phyloP scores from a whole-genome alignment of 2,797 vertebrate species.

The Aphelocoma californica region DNA sequence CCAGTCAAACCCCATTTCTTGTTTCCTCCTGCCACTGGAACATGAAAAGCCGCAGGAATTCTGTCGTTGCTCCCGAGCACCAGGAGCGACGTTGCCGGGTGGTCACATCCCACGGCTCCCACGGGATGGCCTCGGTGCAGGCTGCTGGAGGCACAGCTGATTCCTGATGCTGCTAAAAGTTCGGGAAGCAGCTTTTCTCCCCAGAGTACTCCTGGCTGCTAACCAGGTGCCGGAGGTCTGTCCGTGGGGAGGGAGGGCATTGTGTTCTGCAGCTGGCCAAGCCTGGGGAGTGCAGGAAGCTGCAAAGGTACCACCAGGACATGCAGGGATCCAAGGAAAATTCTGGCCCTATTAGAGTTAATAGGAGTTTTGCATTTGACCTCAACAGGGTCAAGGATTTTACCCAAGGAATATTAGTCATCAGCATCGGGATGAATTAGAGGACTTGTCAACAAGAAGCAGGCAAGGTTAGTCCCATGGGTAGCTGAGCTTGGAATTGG shows the following conservation, averaged over 20 bases:
- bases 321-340: fast-evolving
- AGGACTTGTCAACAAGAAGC: not conserved
- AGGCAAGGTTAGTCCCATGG: not conserved
- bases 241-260: not conserved
- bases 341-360: not conserved
- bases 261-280: not conserved
- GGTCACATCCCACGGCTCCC: not conserved
- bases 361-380: not conserved
- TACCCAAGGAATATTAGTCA: not conserved
- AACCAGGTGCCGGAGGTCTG: not conserved
- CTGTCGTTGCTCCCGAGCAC: fast-evolving
- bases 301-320: not conserved
- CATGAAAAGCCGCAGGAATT: not conserved
- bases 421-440: not conserved
- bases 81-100: fast-evolving
- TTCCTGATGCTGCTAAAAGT: fast-evolving
- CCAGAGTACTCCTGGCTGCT: not conserved
- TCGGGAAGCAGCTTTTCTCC: not conserved
- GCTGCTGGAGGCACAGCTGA: not conserved
- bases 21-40: not conserved
- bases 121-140: fast-evolving
- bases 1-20: not conserved
- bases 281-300: not conserved
- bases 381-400: not conserved
- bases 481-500: not conserved